Percentiles rank a stretch among this genome's conserved stretches.
Conservation (phyloP, 1,140 invertebrate species). For the Planococcus citri region DNA sequence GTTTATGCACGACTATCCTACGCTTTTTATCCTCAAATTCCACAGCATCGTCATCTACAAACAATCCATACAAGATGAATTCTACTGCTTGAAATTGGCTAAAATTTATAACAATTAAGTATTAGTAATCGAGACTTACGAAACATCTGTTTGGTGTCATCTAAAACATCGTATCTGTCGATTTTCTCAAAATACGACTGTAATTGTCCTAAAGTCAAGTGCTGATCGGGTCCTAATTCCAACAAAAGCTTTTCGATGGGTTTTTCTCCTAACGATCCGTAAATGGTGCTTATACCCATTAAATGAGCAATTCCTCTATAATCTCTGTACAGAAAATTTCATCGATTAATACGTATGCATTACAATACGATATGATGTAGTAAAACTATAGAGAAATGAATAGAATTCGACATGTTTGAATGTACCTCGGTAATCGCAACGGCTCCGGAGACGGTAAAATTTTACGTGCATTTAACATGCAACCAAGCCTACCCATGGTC, state of each 20-base stretch:
- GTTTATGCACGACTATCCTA: neutral
- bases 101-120: neutral
- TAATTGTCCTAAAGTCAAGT: neutral
- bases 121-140: neutral
- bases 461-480: neutral
- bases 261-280: neutral
- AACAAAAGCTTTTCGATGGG: neutral
- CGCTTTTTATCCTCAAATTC: neutral
- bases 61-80: neutral
- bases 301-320: neutral
- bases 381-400: too few species aligned
- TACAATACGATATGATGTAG: too few species aligned
- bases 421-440: neutral
- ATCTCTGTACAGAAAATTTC: neutral
- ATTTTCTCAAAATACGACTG: neutral
- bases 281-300: neutral
- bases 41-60: neutral
- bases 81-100: neutral
- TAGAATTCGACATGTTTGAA: too few species aligned
- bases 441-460: neutral
- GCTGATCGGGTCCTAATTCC: neutral
- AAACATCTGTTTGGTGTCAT: neutral
- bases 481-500: neutral
- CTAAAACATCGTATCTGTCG: neutral
- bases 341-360: neutral